Evolutionary conservation across 2,113 vertebrate species (phyloP), one percentile per base, ranked within the genome.

Genomic region (Stomatorhinus ivindoensis): DNA sequence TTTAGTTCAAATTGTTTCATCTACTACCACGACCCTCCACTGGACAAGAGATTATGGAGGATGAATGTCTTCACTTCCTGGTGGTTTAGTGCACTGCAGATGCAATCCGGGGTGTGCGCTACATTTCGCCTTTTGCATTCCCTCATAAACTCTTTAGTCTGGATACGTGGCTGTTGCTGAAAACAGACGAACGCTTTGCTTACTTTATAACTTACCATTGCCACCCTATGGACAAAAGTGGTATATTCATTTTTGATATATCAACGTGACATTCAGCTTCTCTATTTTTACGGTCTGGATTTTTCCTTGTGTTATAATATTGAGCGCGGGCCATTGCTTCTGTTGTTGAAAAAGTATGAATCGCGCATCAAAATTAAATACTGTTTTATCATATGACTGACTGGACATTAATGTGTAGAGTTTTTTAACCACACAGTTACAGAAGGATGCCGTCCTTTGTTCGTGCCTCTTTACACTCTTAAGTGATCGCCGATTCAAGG

Each of bases 151-250:
- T 4, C 61, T 9, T 9, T 65, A 27, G 27, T 65, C n/a, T 27
- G n/a, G n/a, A 27, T 27, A 65, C 61, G 61, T 65, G 61, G 61
- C 61, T 65, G 61, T 65, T 27, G n/a, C n/a, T 65, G 61, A 27
- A 27, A 65, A 11, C 3, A 65, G 24, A 27, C 24, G 24, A 27
- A 27, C 9, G 3, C 9, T 65, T 27, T 27, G 61, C 61, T 65
- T 27, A 65, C 53, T 21, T 35, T 89, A 44, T 85, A 19, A 88
- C 19, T 19, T 46, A 85, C 47, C 76, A 90, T 86, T 87, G 76
- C 87, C 91, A 90, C 89, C 53, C 24, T 58, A 73, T 89, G 90
- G 87, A 84, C 82, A 89, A 87, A 39, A 82, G 6, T 24, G 47
- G 69, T 89, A 90, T 9, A n/a, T 53, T 58, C 11, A 27, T 69